Evolutionary conservation across 2,113 vertebrate genomes (phyloP).

Genomic region (Hippopotamus amphibius): DNA sequence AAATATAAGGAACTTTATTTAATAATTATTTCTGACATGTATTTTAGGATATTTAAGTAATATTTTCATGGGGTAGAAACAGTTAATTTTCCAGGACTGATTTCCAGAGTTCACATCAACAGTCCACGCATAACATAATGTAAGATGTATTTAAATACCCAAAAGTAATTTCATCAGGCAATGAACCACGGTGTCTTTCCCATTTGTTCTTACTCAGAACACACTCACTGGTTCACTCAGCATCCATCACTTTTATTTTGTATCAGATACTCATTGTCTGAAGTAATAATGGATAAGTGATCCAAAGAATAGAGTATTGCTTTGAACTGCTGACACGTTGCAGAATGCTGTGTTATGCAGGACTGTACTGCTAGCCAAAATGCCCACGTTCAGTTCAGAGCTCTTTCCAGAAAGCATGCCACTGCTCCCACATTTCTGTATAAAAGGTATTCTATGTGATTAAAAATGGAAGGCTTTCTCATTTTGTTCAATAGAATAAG

Average conservation of each 20-base stretch:
- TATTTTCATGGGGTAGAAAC: constrained; percentile 54
- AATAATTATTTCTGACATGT: background rate
- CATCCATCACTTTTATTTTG: constrained; percentile 86
- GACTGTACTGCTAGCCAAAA: constrained; percentile 76
- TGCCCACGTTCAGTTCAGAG: constrained; percentile 22
- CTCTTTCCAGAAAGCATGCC: constrained; percentile 68
- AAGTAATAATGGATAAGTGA: constrained; percentile 77
- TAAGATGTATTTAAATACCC: constrained; percentile 84
- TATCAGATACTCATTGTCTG: constrained; percentile 86
- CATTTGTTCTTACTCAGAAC: constrained; percentile 71
- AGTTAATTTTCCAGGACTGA: constrained; percentile 80
- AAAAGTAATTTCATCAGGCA: constrained; percentile 86
- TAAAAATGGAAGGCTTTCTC: constrained; percentile 56
- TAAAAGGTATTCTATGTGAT: constrained; percentile 55
- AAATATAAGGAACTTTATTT: background rate
- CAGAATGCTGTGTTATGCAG: constrained; percentile 64
- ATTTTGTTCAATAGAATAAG: constrained; percentile 34
- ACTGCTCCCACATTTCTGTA: constrained; percentile 54
- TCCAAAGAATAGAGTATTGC: constrained; percentile 77
- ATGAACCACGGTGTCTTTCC: constrained; percentile 83
- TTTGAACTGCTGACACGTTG: constrained; percentile 80
- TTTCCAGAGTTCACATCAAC: constrained; percentile 80
- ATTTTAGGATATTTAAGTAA: constrained; percentile 50
- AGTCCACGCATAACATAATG: constrained; percentile 82
- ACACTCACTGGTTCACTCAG: constrained; percentile 81